phyloP scores from a whole-genome alignment of 1,140 invertebrate species.

The Adelges cooleyi region DNA sequence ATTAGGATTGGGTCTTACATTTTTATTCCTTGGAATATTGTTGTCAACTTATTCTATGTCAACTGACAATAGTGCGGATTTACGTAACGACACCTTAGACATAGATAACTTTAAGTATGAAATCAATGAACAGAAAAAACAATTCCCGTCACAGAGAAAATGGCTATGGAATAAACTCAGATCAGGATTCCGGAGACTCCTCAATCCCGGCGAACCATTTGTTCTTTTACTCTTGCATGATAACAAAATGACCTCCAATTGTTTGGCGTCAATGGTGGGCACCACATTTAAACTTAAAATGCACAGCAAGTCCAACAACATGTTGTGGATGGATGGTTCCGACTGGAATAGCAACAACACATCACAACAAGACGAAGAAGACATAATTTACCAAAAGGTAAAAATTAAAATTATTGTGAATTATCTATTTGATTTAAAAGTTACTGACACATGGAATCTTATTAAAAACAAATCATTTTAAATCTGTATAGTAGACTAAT shows the following conservation, averaged over 20 bases:
- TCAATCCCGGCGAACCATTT: neutral
- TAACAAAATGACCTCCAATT: neutral
- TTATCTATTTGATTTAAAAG: no score
- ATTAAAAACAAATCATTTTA: no score
- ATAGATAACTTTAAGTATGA: no score
- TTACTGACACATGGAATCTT: no score
- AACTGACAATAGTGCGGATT: no score
- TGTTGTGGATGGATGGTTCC: neutral
- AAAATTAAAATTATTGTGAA: no score
- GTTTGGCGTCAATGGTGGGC: neutral
- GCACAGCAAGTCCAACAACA: neutral
- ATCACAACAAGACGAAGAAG: neutral
- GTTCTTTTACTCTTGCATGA: slow-evolving; percentile 5
- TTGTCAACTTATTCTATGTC: no score
- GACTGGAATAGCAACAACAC: neutral
- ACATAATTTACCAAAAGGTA: neutral
- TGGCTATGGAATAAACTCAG: neutral
- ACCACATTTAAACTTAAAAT: neutral
- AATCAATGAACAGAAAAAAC: neutral
- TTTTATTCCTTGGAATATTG: no score
- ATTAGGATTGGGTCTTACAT: no score
- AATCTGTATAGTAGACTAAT: no score
- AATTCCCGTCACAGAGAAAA: neutral
- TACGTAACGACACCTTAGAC: no score
- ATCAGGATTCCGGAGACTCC: neutral